phyloP scores from a whole-genome alignment of 2,888 invertebrate species.

The Sicus ferrugineus region DNA sequence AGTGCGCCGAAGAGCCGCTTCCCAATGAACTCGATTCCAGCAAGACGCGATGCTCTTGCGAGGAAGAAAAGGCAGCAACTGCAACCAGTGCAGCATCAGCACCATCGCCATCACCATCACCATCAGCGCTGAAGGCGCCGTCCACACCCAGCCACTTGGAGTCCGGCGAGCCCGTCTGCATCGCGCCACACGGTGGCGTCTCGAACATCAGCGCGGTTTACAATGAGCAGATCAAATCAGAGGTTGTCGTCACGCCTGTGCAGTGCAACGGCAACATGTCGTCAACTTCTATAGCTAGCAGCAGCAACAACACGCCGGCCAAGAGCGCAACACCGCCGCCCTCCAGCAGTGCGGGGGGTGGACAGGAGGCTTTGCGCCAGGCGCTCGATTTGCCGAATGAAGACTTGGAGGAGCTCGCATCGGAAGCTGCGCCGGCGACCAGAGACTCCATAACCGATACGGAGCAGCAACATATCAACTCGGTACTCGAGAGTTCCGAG shows the following conservation, averaged over 20 bases:
- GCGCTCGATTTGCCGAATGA: constrained; percentile 61
- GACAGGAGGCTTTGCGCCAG: constrained; percentile 60
- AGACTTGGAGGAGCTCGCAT: constrained; percentile 54
- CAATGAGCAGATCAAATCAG: constrained; percentile 63
- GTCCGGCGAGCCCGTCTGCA: constrained; percentile 8
- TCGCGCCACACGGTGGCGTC: constrained; percentile 42
- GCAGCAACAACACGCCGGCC: constrained; percentile 27
- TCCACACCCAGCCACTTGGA: constrained; percentile 44
- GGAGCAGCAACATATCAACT: constrained; percentile 67
- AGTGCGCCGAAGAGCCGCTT: constrained; percentile 44
- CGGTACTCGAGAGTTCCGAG: constrained; percentile 67
- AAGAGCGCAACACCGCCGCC: constrained; percentile 32
- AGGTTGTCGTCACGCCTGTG: constrained; percentile 48
- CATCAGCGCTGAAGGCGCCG: constrained; percentile 41
- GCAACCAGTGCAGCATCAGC: constrained; percentile 15
- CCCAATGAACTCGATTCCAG: constrained; percentile 21
- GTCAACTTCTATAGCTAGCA: constrained; percentile 31
- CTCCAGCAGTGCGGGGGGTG: constrained; percentile 52
- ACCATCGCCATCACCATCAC: constrained; percentile 36
- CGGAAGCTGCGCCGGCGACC: constrained; percentile 44
- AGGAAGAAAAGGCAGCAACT: constrained; percentile 39
- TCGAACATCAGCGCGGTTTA: constrained; percentile 64
- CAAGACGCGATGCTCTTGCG: constrained; percentile 48
- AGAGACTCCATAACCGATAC: constrained; percentile 57
- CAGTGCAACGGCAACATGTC: constrained; percentile 50